Evolutionary conservation across 2,797 vertebrate species (phyloP).

Genomic region (Pipistrellus kuhlii): DNA sequence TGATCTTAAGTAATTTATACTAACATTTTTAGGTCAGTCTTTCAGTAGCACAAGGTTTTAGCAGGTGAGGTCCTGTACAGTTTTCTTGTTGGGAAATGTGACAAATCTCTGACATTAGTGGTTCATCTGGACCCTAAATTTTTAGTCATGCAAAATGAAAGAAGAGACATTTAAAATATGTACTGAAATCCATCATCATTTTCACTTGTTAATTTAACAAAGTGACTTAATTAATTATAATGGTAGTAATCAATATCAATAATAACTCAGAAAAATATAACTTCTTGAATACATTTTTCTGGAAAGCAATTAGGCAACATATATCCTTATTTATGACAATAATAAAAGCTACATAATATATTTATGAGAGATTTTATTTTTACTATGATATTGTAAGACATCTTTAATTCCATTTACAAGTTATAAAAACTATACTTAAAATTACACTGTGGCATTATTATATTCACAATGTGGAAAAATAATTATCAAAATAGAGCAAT

Average conservation of each 20-base stretch:
- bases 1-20: too few relatives aligned
- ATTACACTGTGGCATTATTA: not conserved
- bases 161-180: not conserved
- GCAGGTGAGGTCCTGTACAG: too few relatives aligned
- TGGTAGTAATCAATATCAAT: not conserved
- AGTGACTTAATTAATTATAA: not conserved
- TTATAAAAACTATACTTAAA: not conserved
- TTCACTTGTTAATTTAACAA: not conserved
- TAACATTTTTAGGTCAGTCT: too few relatives aligned
- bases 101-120: too few relatives aligned
- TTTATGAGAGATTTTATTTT: not conserved
- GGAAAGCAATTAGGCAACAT: not conserved
- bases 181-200: not conserved
- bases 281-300: not conserved
- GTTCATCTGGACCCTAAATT: too few relatives aligned
- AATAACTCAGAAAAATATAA: not conserved
- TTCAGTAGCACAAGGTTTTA: too few relatives aligned
- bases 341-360: not conserved
- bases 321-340: not conserved
- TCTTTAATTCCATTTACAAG: not conserved
- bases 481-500: not conserved
- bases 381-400: not conserved
- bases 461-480: not conserved
- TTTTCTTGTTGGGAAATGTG: too few relatives aligned
- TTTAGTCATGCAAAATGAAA: too few relatives aligned